Evolutionary conservation across 2,113 vertebrate species (phyloP).

Genomic region (Laticauda laticaudata): DNA sequence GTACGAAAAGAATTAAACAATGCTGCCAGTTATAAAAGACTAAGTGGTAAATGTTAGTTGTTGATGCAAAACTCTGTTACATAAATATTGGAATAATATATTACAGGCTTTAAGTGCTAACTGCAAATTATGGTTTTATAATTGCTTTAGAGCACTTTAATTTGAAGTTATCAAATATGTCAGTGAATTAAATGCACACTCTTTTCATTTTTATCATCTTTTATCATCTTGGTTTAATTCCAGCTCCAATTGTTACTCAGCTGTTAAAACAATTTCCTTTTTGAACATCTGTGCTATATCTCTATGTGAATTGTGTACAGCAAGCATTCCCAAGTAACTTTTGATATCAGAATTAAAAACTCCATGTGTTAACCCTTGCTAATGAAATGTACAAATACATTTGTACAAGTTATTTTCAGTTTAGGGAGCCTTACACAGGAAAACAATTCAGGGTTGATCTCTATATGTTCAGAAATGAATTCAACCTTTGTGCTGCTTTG

Average conservation of each 20-base stretch:
- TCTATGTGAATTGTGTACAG: neutral
- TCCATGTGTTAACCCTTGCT: neutral
- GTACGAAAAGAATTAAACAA: neutral
- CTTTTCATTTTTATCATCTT: neutral
- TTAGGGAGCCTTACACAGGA: neutral
- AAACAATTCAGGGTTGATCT: neutral
- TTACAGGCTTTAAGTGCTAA: neutral
- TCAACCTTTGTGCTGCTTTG: neutral
- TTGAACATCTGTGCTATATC: neutral
- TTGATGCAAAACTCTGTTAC: neutral
- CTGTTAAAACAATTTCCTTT: neutral
- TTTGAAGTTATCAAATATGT: neutral
- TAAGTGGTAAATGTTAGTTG: neutral
- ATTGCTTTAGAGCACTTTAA: neutral
- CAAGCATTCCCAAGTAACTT: neutral
- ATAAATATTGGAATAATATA: neutral
- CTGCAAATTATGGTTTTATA: neutral
- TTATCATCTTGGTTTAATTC: neutral
- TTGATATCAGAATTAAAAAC: neutral
- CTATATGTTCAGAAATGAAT: neutral
- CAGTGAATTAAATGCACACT: constrained; percentile 6
- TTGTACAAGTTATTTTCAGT: neutral
- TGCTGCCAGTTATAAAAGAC: neutral
- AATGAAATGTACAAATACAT: neutral
- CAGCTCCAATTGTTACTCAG: neutral